A percentile compares a stretch with the other conserved stretches of the same genome.
These are phyloP conservation scores for Argya squamiceps DNA, from an alignment of 2,797 vertebrate species.

Conservation along the genomic window DNA sequence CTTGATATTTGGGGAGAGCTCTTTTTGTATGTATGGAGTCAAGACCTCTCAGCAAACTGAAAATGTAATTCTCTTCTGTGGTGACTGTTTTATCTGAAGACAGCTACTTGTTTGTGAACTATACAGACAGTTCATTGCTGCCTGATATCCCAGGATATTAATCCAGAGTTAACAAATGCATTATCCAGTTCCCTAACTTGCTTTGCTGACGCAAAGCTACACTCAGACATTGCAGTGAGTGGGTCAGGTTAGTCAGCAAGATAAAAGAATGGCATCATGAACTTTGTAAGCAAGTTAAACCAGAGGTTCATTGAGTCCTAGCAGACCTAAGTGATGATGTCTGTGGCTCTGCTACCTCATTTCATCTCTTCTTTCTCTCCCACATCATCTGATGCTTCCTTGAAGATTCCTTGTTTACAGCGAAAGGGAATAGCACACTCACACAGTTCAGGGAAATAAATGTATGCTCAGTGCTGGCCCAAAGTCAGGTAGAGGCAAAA, in stretches of 20 bases:
- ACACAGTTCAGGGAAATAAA: background rate
- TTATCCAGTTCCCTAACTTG: background rate
- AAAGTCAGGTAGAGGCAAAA: background rate
- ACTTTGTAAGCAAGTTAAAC: background rate
- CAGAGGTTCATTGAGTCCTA: background rate
- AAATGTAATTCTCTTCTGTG: background rate
- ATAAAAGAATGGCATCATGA: background rate
- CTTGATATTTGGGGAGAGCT: background rate
- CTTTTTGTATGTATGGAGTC: background rate
- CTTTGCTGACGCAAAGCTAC: background rate
- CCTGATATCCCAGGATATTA: background rate
- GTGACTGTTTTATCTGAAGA: background rate
- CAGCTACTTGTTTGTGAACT: background rate
- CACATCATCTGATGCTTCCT: background rate
- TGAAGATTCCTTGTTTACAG: background rate
- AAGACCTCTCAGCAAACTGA: background rate
- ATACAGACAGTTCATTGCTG: background rate
- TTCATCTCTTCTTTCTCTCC: background rate
- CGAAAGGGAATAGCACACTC: background rate
- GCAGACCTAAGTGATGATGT: background rate
- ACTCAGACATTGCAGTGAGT: background rate
- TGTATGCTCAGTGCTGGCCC: background rate
- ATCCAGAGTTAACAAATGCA: background rate
- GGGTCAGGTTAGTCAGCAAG: background rate
- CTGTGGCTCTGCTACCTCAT: background rate